A percentile compares a stretch with the other conserved stretches of the same genome.
These are phyloP conservation scores for Proterorhinus semilunaris DNA, from an alignment of 2,113 vertebrate genomes.

Conservation along the genomic window DNA sequence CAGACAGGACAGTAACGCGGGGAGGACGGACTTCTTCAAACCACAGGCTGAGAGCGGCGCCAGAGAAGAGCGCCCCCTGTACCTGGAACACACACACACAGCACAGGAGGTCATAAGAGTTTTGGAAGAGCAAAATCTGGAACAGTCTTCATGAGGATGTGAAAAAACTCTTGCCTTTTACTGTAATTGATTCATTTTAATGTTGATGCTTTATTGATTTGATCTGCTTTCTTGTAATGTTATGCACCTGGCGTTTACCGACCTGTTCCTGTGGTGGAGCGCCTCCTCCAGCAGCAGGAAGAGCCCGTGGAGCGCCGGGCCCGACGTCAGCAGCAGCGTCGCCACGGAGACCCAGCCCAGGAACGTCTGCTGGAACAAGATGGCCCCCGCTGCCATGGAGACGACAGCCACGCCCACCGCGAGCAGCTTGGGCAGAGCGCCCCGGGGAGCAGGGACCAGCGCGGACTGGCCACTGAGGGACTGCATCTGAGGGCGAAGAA, in stretches of 20 bases:
- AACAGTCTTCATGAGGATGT: too few species aligned
- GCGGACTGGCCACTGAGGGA: slow-evolving; percentile 18
- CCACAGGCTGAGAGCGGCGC: slow-evolving; percentile 54
- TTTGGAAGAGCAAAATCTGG: too few species aligned
- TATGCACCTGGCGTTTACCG: too few species aligned
- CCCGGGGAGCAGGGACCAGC: slow-evolving; percentile 54
- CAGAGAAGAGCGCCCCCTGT: slow-evolving; percentile 28
- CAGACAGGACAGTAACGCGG: slow-evolving; percentile 28
- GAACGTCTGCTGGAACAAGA: slow-evolving; percentile 18
- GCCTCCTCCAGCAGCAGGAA: slow-evolving; percentile 65
- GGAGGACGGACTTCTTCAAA: slow-evolving; percentile 32
- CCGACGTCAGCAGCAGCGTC: slow-evolving; percentile 43
- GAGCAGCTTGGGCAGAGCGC: slow-evolving; percentile 35
- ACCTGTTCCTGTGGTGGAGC: slow-evolving; percentile 63
- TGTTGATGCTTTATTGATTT: too few species aligned
- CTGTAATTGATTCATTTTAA: too few species aligned
- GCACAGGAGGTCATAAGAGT: too few species aligned
- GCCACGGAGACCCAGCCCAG: slow-evolving; percentile 27
- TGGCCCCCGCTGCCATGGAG: neutral
- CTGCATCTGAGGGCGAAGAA: slow-evolving; percentile 39
- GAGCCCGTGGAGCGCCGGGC: slow-evolving; percentile 43
- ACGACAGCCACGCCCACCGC: slow-evolving; percentile 4
- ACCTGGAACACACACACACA: slow-evolving; percentile 43
- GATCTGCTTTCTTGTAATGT: too few species aligned
- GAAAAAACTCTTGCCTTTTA: too few species aligned